A percentile compares a stretch with the other conserved stretches of the same genome.
phyloP scores from a whole-genome alignment of 2,888 invertebrate genomes.

The Agriopis leucophaearia region DNA sequence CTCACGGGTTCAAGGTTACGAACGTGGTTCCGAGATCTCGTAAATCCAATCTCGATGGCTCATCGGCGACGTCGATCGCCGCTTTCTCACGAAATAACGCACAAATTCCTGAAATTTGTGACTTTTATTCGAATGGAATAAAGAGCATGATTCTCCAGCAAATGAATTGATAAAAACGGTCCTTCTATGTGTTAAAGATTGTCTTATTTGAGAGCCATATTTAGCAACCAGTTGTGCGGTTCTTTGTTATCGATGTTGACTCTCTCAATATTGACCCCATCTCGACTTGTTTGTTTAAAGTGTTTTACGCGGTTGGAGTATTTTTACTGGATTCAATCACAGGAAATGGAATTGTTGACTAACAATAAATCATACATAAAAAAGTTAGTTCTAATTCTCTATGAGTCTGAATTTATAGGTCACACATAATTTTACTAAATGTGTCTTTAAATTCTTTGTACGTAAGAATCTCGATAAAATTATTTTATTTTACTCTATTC shows the following conservation, averaged over 20 bases:
- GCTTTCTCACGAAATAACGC: slow-evolving; percentile 75
- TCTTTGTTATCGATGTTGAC: slow-evolving; percentile 81
- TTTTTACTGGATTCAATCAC: slow-evolving; percentile 39
- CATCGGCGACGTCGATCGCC: slow-evolving; percentile 69
- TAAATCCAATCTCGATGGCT: slow-evolving; percentile 78
- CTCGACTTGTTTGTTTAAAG: slow-evolving; percentile 62
- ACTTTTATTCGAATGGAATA: slow-evolving; percentile 49
- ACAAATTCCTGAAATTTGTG: slow-evolving; percentile 33
- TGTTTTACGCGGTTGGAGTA: slow-evolving; percentile 53
- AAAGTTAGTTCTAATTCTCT: neutral
- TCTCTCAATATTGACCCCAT: slow-evolving; percentile 72
- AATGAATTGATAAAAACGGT: slow-evolving; percentile 51
- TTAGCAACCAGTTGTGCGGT: slow-evolving; percentile 77
- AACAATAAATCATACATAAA: neutral
- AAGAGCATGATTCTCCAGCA: slow-evolving; percentile 53
- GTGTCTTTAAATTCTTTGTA: too few relatives aligned
- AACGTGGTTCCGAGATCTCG: slow-evolving; percentile 82
- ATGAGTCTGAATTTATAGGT: too few relatives aligned
- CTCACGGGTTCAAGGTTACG: slow-evolving; percentile 79
- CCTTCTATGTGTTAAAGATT: slow-evolving; percentile 59
- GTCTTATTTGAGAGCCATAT: slow-evolving; percentile 75
- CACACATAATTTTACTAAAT: too few relatives aligned
- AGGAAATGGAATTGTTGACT: slow-evolving; percentile 36
- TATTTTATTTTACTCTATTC: too few relatives aligned
- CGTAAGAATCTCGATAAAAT: too few relatives aligned